A percentile compares a stretch with the other conserved stretches of the same genome.
phyloP scores from a whole-genome alignment of 1,140 invertebrate genomes.

The Chionoecetes opilio region DNA sequence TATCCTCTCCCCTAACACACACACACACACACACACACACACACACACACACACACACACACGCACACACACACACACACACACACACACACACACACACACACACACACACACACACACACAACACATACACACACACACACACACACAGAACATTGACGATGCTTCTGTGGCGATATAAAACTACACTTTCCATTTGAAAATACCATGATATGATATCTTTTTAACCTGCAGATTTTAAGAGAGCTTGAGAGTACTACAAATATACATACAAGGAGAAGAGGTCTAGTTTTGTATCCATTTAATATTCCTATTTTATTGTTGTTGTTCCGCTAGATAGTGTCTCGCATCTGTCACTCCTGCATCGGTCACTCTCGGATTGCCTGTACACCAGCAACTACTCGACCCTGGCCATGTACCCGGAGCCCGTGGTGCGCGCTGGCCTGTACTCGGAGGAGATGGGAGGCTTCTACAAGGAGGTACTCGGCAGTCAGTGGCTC shows the following conservation, averaged over 20 bases:
- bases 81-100: neutral
- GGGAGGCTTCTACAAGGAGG: conserved; percentile 38
- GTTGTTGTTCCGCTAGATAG: neutral
- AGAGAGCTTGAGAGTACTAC: no score
- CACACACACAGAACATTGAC: neutral
- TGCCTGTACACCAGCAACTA: neutral
- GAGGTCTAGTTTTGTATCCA: no score
- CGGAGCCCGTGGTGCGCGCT: neutral
- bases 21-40: no score
- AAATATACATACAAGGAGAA: no score
- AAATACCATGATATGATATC: no score
- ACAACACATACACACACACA: neutral
- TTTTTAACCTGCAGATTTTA: no score
- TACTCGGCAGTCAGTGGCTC: neutral
- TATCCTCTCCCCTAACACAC: neutral
- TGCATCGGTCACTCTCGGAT: neutral
- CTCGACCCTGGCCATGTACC: neutral
- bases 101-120: neutral
- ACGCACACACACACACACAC: neutral
- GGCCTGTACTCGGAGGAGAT: neutral
- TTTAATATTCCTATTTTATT: neutral
- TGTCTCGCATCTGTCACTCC: neutral
- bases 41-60: no score
- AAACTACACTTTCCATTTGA: no score
- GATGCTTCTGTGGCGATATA: no score